Conservation (phyloP, 2,888 invertebrate species). For the Eledona agricola region DNA sequence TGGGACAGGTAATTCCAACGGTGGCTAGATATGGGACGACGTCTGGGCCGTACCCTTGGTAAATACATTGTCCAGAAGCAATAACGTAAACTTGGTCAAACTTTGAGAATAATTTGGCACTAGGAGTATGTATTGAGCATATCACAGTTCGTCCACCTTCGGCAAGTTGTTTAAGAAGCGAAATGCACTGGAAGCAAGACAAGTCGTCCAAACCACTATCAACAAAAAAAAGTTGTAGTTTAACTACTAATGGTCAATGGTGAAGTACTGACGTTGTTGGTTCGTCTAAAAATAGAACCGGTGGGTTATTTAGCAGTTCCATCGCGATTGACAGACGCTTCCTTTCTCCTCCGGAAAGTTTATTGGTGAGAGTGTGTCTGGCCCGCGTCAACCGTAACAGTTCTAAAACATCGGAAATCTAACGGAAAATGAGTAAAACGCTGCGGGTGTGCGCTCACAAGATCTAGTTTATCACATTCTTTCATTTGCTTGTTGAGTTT, state of each 20-base stretch:
- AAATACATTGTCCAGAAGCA: conserved; percentile 88
- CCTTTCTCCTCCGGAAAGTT: conserved; percentile 89
- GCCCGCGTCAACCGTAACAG: conserved; percentile 79
- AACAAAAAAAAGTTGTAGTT: conserved; percentile 37
- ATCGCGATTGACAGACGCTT: conserved; percentile 93
- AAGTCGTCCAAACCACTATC: conserved; percentile 89
- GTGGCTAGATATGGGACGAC: conserved; percentile 84
- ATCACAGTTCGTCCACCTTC: conserved; percentile 89
- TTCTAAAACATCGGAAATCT: conserved; percentile 89
- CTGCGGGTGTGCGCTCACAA: conserved; percentile 67
- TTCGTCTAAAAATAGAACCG: conserved; percentile 94
- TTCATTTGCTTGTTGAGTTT: conserved; percentile 78
- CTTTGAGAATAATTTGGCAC: conserved; percentile 88
- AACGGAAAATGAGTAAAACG: conserved; percentile 47
- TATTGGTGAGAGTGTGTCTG: conserved; percentile 75
- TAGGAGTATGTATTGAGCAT: conserved; percentile 96
- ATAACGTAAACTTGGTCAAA: conserved; percentile 93
- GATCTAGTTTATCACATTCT: conserved; percentile 70
- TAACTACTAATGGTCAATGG: background rate
- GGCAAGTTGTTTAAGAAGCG: conserved; percentile 84
- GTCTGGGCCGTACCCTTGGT: conserved; percentile 80
- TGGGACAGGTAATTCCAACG: conserved; percentile 84
- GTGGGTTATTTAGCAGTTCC: conserved; percentile 94
- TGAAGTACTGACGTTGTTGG: conserved; percentile 85
- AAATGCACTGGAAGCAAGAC: conserved; percentile 88